Base-by-base conservation (phyloP, 53 echinoderm and acorn worm genomes). In the Echinarachnius parma region DNA sequence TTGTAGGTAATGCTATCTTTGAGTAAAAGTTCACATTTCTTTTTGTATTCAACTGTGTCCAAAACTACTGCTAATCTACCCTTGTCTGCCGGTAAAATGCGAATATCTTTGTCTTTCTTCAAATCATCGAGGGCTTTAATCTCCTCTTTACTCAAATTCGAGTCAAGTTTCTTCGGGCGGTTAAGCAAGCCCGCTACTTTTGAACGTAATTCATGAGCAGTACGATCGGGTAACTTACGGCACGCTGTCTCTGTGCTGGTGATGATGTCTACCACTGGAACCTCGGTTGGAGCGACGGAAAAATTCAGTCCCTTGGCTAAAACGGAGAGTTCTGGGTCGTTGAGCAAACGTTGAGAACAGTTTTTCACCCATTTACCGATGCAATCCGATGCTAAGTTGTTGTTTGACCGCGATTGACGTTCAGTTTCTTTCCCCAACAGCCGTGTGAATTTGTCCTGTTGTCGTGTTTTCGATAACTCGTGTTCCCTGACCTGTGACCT, bases 401-500 rank as follows among this genome's bases (percentile, higher is more conserved):
- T 36, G 11, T 61, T 77, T 32, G 31, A 64, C n/a, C 34, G 53
- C 9, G 63, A 31, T 10, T 33, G 49, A 13, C 3, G 21, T 32
- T 20, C 48, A 3, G 42, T 67, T 31, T 55, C 45, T 21, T 32
- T 25, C 31, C 68, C 62, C 59, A 58, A 52, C 30, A 67, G 30
- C 2, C 80, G 80, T 39, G 57, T 26, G 21, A 79, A 79, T 47
- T 68, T 79, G 14, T 34, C 10, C 42, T 79, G 80, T 32, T 57
- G 79, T 20, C 79, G 57, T 56, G 54, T 53, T 66, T 79, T 79
- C 4, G 79, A 66, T 31, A 60, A 11, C 57, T 56, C 59, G 67
- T 79, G 79, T 44, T 65, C 66, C 28, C 67, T 79, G 55, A 79
- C 56, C 64, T 62, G 78, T 63, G 78, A 78, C 78, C 78, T 62